Base-by-base conservation (phyloP, 2,797 vertebrate species). In the Mormyrops attenuatus region DNA sequence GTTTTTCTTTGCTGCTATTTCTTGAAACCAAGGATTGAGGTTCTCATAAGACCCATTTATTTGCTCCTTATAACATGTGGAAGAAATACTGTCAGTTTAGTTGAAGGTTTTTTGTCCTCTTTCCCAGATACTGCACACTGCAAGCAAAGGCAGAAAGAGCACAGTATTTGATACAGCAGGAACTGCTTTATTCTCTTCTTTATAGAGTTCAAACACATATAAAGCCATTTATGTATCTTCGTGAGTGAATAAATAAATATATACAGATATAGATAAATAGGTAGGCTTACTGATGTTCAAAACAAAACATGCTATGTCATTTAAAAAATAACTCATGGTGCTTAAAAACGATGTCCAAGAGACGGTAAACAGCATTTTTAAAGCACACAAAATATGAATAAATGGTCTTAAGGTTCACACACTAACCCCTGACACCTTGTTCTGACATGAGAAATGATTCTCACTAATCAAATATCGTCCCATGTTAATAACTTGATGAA, bases 211-310 rank as follows among this genome's bases (percentile, higher is more conserved):
- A 60, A 57, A 89, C 88, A 87, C 57, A 89, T 22, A 38, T 85
- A 88, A 57, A 80, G 30, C 30, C 52, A 82, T 86, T 89, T 22
- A 90, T 73, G 49, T 34, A 15, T 82, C n/a, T 15, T 85, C 11
- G 87, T 84, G 86, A 53, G 60, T 88, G 57, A 84, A 47, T 69
- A 57, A 82, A 63, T 89, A 88, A 86, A 38, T 89, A 87, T 53
- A 17, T 89, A 69, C 80, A 53, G 50, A 5, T 85, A 66, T 63
- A 66, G 41, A 60, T 63, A 60, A 38, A 63, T 66, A 60, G 30
- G 30, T 22, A 88, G 17, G 55, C 30, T 41, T 88, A 44, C 20
- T 66, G 60, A 66, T 66, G 34, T 66, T 69, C 20, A 15, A 50
- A 69, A 86, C 34, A 89, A 66, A 63, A 86, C 82, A 60, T 82